Base-by-base conservation (phyloP, 2,113 vertebrate genomes). In the Tychaedon coryphoeus region DNA sequence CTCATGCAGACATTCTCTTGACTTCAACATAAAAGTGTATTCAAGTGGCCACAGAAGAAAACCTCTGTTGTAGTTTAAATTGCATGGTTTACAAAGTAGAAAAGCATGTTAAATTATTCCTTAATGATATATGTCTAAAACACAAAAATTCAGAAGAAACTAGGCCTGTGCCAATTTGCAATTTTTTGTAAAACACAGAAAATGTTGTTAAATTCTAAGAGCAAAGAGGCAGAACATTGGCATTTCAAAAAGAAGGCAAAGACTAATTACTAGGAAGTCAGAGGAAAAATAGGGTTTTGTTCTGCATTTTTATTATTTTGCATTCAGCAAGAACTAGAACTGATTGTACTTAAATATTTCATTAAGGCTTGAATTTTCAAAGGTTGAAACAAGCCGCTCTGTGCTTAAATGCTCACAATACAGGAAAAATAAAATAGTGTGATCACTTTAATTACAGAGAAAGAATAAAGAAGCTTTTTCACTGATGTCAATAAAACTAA, bases 381-480 rank as follows among this genome's bases (percentile, higher is more conserved):
- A 95, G 58, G 70, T 54, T 91, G 67, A 85, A 95, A 92, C 53
- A 95, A 86, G 66, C 67, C 92, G 90, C 94, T 95, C 36, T 28
- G 43, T 82, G 60, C 65, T 71, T 91, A 96, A 93, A 86, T 6
- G 29, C 48, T 87, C 58, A 80, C 54, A 88, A 88, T 51, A 95
- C 36, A 81, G 42, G 56, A 88, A 92, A 89, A 91, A 96, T 67
- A 75, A 78, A 88, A 60, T 43, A 93, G 62, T 85, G 38, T 88
- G 94, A 94, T 96, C 92, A 93, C 25, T 81, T 23, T 95, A 96
- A 96, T 97, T 96, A 95, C 18, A 95, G 72, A 96, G 65, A 56
- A 86, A 47, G 20, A 33, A 96, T 96, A 93, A 90, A 96, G 47
- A 29, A 62, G 7, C 3, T 92, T 91, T 95, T 95, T 95, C 70